A percentile compares a stretch with the other conserved stretches of the same genome.
These are phyloP conservation scores for Tetragonisca angustula DNA, from an alignment of 2,888 invertebrate species.

Conservation along the genomic window DNA sequence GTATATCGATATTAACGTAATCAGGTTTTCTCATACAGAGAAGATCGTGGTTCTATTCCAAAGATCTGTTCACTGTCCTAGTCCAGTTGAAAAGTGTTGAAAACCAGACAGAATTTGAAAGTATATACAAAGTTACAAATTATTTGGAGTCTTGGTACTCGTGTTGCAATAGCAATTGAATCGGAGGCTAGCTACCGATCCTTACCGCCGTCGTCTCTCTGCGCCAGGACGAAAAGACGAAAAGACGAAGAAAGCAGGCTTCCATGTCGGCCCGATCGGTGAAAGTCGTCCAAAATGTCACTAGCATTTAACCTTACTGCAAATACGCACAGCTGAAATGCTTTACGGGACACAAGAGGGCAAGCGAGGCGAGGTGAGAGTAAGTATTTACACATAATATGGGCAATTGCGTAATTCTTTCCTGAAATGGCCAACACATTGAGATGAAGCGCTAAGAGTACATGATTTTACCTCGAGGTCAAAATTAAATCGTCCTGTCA, in stretches of 20 bases:
- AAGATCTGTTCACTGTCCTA: no score
- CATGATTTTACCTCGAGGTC: constrained; percentile 36
- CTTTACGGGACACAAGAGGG: constrained; percentile 6
- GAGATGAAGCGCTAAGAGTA: constrained; percentile 32
- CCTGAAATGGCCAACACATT: constrained; percentile 43
- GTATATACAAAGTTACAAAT: background rate
- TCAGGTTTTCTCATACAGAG: no score
- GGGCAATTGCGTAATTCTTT: constrained; percentile 59
- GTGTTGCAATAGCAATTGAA: constrained; percentile 6
- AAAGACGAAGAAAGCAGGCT: constrained; percentile 80
- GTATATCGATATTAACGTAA: no score
- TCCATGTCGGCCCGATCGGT: constrained; percentile 72
- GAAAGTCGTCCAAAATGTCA: constrained; percentile 83
- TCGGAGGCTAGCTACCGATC: constrained; percentile 64
- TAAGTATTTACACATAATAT: constrained; percentile 43
- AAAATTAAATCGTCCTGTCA: constrained; percentile 8
- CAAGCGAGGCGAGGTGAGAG: constrained; percentile 29
- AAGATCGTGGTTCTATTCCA: no score
- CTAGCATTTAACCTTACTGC: constrained; percentile 81
- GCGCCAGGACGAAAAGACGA: constrained; percentile 57
- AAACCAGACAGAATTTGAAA: no score
- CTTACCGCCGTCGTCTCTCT: constrained; percentile 37
- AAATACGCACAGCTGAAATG: constrained; percentile 64
- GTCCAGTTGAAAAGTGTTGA: no score
- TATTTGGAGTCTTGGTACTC: background rate